These are phyloP conservation scores for Panthera uncia DNA, from an alignment of 2,113 vertebrate genomes.

Conservation along the genomic window DNA sequence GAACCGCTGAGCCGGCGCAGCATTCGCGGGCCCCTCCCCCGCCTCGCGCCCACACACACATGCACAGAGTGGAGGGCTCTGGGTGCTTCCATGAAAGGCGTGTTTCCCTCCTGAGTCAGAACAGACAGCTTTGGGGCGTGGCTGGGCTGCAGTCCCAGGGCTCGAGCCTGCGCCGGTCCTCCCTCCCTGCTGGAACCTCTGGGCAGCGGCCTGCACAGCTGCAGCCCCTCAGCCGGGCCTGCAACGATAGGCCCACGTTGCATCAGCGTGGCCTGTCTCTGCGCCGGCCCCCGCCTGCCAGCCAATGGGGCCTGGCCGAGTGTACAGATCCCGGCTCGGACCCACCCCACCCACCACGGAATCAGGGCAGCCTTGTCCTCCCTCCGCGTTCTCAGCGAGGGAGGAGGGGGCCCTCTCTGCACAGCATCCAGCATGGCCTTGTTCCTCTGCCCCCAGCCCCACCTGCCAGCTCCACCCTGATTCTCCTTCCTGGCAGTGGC, in stretches of 20 bases:
- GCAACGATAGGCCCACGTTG: slow-evolving; percentile 72
- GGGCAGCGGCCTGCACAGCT: slow-evolving; percentile 65
- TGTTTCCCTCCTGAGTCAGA: slow-evolving; percentile 68
- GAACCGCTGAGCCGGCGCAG: neutral
- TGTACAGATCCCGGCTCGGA: slow-evolving; percentile 49
- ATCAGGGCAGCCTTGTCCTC: neutral
- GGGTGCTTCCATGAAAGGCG: slow-evolving; percentile 61
- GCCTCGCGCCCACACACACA: fast-evolving
- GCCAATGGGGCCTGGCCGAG: slow-evolving; percentile 68
- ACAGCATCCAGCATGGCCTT: neutral
- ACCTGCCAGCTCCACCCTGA: neutral
- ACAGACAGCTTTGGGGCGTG: neutral
- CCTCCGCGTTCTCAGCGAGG: neutral
- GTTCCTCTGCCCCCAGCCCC: neutral
- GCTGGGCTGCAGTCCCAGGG: slow-evolving; percentile 1
- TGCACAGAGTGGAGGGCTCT: neutral
- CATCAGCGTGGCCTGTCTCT: slow-evolving; percentile 66
- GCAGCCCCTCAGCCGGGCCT: slow-evolving; percentile 48
- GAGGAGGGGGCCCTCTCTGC: neutral
- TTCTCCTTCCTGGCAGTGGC: neutral
- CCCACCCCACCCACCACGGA: neutral
- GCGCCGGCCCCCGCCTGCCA: neutral
- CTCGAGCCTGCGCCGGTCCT: neutral
- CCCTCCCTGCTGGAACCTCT: slow-evolving; percentile 46
- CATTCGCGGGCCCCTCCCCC: neutral